Evolutionary conservation across 2,113 vertebrate species (phyloP), one percentile per base, ranked within the genome.

Genomic region (Epinephelus lanceolatus): DNA sequence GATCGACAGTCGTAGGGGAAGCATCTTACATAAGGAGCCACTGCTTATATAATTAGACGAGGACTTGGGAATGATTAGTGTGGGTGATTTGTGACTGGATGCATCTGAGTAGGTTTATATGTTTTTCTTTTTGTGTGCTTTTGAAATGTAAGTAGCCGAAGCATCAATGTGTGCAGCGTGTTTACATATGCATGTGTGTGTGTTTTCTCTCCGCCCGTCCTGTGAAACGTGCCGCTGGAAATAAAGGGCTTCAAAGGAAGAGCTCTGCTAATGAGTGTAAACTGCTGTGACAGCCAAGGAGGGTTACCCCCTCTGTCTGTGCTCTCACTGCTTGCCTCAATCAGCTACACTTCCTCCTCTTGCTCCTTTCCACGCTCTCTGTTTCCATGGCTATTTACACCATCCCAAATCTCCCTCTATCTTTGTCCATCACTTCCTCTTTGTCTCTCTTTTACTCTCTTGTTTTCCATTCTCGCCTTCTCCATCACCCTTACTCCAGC

Each of bases 261-360:
- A 84, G 85, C 87, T 81, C 67, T 61, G 71, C 84, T 93, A 93
- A 93, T 92, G 86, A 93, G 90, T 85, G 73, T 90, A 89, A 93
- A 91, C 83, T 80, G 81, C 85, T 87, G 78, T 84, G 89, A 92
- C 91, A 91, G 87, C 80, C 83, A 86, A 75, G 83, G 71, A 90
- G 87, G 86, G 83, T 87, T 82, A 78, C 69, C 86, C 83, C 70
- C 81, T 86, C 86, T 63, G 81, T 80, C 62, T 80, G 76, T 84
- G 83, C 76, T 76, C 70, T 30, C 55, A 23, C 79, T 71, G 62
- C 78, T 70, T 51, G 71, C 27, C 61, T 52, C 84, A 45, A 83
- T 88, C 81, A 67, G 81, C 71, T 37, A 37, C 66, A 33, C 71
- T 62, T 69, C 67, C 51, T 82, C 69, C 9, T 71, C 65, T 65